Evolutionary conservation across 1,140 invertebrate genomes (phyloP), one percentile per base, ranked within the genome.

Genomic region (Paraescarpia echinospica): DNA sequence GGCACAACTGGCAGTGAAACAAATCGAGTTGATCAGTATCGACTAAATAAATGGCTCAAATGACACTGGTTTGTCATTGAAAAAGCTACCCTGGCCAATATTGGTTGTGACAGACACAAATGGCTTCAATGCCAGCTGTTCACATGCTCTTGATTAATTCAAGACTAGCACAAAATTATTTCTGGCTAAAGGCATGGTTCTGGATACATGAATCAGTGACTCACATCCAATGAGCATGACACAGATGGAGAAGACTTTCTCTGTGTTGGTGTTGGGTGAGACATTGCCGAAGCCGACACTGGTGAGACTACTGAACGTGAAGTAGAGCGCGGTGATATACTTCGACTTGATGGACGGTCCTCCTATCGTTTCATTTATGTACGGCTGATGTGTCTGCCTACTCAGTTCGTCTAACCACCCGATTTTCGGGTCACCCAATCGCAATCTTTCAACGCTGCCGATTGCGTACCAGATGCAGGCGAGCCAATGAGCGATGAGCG

Each of bases 381-480:
- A 95, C 33, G 93, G 94, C 94, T 96, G 95, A 91, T 95, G 94
- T 6, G 95, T 96, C 91, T 96, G 95, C 41, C 93, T 91, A 35
- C 98, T 98, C 94, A 99, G 96, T 94, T 98, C 98, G 96, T 99
- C 98, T 94, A 99, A 96, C 98, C 98, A 99, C 59, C 98, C 98
- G 92, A 99, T 98, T 94, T 97, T 97, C 95, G 97, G 97, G 91
- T 97, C 97, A 92, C 34, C 31, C 27, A 93, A 35, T 33, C 41
- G 33, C 14, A 89, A 89, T 51, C 92, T 35, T 88, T 93, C 93
- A 1, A 92, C 91, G n/a, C 93, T 93, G 34, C 93, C 99, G 94
- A 99, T 99, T 8, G 99, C 99, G 96, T 99, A 99, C 99, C 99
- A 99, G 95, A 99, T 98, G 96, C 99, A 99, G 34, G 99, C 99